Conservation (phyloP, 2,113 vertebrate genomes). For the Gila orcuttii region DNA sequence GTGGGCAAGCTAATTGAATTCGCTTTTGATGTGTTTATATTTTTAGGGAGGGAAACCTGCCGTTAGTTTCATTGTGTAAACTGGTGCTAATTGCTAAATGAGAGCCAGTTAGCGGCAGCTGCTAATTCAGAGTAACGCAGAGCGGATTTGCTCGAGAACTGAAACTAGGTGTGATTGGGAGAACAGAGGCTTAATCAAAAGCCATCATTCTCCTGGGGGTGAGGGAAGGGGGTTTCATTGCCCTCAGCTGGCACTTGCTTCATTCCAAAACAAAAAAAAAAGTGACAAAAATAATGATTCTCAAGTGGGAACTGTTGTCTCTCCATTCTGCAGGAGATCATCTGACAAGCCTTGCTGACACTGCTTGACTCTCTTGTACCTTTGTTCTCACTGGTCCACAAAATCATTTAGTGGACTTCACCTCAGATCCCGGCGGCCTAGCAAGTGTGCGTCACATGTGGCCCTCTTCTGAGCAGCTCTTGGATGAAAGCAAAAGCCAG, state of each 20-base stretch:
- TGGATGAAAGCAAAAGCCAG: slow-evolving; percentile 33
- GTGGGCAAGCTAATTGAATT: slow-evolving; percentile 70
- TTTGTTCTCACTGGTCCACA: slow-evolving; percentile 26
- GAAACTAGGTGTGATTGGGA: slow-evolving; percentile 36
- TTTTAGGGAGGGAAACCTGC: slow-evolving; percentile 58
- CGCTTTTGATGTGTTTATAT: slow-evolving; percentile 71
- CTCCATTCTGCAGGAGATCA: slow-evolving; percentile 29
- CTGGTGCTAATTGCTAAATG: slow-evolving; percentile 71
- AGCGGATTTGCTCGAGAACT: slow-evolving; percentile 16
- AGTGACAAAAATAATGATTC: slow-evolving; percentile 30
- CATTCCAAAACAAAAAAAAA: slow-evolving; percentile 11
- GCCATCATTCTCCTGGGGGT: background rate
- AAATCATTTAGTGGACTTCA: slow-evolving; percentile 33
- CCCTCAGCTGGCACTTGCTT: slow-evolving; percentile 2
- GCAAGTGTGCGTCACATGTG: slow-evolving; percentile 25
- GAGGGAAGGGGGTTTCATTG: background rate
- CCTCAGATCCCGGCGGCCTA: slow-evolving; percentile 31
- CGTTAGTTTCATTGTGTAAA: slow-evolving; percentile 65
- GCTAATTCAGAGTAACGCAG: slow-evolving; percentile 63
- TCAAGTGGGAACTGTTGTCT: slow-evolving; percentile 14
- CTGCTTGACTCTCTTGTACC: slow-evolving; percentile 31
- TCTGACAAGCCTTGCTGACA: slow-evolving; percentile 38
- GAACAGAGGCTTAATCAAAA: slow-evolving; percentile 21
- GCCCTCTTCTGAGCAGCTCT: slow-evolving; percentile 17
- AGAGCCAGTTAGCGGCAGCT: slow-evolving; percentile 67